These are phyloP conservation scores for Oriolus oriolus DNA, from an alignment of 2,113 vertebrate species.

Conservation along the genomic window DNA sequence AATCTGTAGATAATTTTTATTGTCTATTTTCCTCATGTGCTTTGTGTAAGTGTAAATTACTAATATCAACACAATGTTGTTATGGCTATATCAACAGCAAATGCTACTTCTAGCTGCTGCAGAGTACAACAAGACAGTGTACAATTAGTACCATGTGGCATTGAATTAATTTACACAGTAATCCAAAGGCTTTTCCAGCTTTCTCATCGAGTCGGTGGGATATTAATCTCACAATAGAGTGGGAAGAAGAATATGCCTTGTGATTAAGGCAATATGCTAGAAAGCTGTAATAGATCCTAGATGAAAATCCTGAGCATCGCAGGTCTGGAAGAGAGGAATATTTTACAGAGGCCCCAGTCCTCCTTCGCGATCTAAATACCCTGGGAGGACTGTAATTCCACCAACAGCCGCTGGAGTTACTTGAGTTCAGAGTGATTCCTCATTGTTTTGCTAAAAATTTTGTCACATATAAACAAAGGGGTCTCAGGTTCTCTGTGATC, in stretches of 20 bases:
- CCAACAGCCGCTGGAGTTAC: neutral
- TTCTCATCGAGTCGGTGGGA: neutral
- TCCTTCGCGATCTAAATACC: neutral
- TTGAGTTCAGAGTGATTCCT: neutral
- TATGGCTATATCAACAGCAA: neutral
- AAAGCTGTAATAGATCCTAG: neutral
- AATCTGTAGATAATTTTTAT: neutral
- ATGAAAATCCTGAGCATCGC: neutral
- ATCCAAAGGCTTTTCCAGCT: neutral
- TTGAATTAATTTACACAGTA: neutral
- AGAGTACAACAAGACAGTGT: neutral
- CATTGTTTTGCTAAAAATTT: neutral
- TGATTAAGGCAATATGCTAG: neutral
- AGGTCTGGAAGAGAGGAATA: neutral
- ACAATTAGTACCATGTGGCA: neutral
- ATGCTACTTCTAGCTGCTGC: neutral
- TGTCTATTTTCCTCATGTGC: neutral
- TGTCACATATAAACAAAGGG: neutral
- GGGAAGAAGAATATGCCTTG: neutral
- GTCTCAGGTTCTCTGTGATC: neutral
- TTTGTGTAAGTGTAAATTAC: neutral
- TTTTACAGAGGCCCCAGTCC: neutral
- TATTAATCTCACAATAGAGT: neutral
- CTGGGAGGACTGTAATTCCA: neutral
- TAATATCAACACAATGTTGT: neutral